Conservation (phyloP, 2,888 invertebrate species). For the Autographa pulchrina region DNA sequence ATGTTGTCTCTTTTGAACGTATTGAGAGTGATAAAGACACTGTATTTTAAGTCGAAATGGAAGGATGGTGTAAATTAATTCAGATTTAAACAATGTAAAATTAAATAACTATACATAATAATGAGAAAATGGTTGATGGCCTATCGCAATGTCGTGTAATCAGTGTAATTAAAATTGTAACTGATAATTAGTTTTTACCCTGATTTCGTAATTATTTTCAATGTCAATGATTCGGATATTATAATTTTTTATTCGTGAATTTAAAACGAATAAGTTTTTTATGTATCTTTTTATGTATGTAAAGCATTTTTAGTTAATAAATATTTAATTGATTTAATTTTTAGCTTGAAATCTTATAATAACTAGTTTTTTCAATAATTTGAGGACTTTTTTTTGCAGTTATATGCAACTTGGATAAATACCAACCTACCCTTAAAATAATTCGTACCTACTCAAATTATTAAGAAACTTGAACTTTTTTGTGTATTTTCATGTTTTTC, state of each 20-base stretch:
- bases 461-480: background rate
- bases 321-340: constrained; percentile 4
- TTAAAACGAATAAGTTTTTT: background rate
- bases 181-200: constrained; percentile 2
- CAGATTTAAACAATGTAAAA: background rate
- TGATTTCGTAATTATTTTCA: too few species aligned
- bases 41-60: background rate
- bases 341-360: background rate
- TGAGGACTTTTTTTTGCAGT: background rate
- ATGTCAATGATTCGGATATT: background rate
- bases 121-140: constrained; percentile 9
- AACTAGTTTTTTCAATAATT: background rate
- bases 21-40: background rate
- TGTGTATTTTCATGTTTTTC: background rate
- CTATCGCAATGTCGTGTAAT: constrained; percentile 43
- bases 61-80: background rate
- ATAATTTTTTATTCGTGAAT: background rate
- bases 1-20: background rate
- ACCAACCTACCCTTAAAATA: background rate
- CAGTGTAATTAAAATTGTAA: constrained; percentile 16
- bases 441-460: too few species aligned
- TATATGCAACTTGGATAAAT: too few species aligned
- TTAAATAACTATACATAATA: background rate
- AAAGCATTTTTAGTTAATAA: background rate
- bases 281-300: background rate